Evolutionary conservation across 2,113 vertebrate genomes (phyloP).

Genomic region (Alethe diademata): DNA sequence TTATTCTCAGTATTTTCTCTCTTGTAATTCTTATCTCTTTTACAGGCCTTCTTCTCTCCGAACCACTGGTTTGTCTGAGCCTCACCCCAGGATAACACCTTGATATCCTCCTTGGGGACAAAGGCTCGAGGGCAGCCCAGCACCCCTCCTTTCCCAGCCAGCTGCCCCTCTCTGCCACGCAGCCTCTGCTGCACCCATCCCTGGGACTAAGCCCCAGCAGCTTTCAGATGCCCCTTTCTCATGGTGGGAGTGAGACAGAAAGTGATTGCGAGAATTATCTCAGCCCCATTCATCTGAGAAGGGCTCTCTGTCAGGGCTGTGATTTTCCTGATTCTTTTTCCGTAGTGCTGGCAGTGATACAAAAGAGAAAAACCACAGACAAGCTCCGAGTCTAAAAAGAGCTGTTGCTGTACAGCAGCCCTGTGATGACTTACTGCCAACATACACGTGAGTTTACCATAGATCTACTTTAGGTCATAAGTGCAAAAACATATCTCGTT

Average conservation of each 20-base stretch:
- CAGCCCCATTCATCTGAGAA: not conserved
- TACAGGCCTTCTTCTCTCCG: not conserved
- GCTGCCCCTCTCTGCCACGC: accelerated
- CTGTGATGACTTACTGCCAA: conserved; percentile 29
- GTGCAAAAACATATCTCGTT: conserved; percentile 67
- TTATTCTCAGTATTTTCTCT: not conserved
- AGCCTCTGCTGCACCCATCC: not conserved
- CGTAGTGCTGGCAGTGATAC: not conserved
- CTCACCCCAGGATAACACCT: too few relatives aligned
- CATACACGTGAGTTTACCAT: conserved; percentile 44
- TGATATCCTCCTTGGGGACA: accelerated
- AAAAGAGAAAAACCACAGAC: not conserved
- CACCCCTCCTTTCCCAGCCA: not conserved
- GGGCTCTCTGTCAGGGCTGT: not conserved
- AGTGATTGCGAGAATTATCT: not conserved
- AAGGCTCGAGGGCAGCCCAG: not conserved
- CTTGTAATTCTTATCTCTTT: not conserved
- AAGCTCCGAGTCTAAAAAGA: not conserved
- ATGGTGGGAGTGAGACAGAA: not conserved
- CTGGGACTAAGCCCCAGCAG: not conserved
- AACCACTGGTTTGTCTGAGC: not conserved
- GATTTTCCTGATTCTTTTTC: conserved; percentile 13
- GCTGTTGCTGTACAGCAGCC: not conserved
- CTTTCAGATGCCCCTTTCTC: not conserved
- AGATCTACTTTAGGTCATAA: conserved; percentile 56